These are phyloP conservation scores for Dicycla oo DNA, from an alignment of 2,888 invertebrate genomes.

Conservation along the genomic window DNA sequence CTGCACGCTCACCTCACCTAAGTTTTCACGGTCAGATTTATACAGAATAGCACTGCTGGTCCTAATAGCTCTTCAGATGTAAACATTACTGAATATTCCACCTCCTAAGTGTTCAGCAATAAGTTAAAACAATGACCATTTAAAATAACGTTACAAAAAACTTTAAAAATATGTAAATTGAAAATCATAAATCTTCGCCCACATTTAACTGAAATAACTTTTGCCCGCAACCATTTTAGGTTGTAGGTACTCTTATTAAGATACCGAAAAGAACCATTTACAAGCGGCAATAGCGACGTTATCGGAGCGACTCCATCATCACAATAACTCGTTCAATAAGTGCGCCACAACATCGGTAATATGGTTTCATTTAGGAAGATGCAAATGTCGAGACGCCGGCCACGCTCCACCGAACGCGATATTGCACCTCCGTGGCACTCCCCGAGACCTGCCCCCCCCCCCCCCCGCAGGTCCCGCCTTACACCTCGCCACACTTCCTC, in stretches of 20 bases:
- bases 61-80: neutral
- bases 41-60: too few species aligned
- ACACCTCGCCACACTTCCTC: constrained; percentile 68
- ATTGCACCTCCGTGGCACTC: constrained; percentile 77
- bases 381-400: constrained; percentile 82
- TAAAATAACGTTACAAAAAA: constrained; percentile 52
- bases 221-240: constrained; percentile 56
- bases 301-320: constrained; percentile 64
- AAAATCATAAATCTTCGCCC: constrained; percentile 60
- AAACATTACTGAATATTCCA: constrained; percentile 5
- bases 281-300: constrained; percentile 48
- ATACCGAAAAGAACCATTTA: constrained; percentile 58
- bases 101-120: neutral
- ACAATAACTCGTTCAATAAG: constrained; percentile 78
- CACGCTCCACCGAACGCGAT: constrained; percentile 80
- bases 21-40: too few species aligned
- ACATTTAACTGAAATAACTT: constrained; percentile 66
- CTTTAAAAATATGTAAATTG: constrained; percentile 53
- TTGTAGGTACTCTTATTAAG: constrained; percentile 49
- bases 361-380: constrained; percentile 75
- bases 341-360: constrained; percentile 79
- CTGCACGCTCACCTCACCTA: too few species aligned
- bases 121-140: constrained; percentile 45
- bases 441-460: constrained; percentile 44
- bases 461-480: constrained; percentile 46